A percentile compares a stretch with the other conserved stretches of the same genome.
phyloP scores from a whole-genome alignment of 1,140 invertebrate species.

The Pogonomyrmex barbatus region DNA sequence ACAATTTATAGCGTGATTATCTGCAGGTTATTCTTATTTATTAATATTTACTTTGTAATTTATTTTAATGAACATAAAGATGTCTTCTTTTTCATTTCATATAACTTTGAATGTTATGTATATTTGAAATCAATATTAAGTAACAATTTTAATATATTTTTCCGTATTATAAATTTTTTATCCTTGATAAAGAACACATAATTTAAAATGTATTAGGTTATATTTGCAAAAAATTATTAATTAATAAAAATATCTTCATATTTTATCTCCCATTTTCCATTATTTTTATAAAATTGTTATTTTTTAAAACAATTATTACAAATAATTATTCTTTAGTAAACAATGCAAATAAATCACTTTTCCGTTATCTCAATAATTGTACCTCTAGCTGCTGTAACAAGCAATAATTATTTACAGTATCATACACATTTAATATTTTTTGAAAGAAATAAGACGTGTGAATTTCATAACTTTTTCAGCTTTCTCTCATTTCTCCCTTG shows the following conservation, averaged over 20 bases:
- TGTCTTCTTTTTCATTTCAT: background rate
- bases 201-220: background rate
- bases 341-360: slow-evolving; percentile 3
- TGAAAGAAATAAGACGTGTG: slow-evolving; percentile 18
- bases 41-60: background rate
- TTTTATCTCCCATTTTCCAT: background rate
- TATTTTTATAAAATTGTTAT: background rate
- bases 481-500: slow-evolving; percentile 20
- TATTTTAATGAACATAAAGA: background rate
- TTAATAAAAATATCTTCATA: background rate
- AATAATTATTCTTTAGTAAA: background rate
- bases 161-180: background rate
- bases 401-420: slow-evolving; percentile 25
- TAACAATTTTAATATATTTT: background rate
- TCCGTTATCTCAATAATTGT: background rate
- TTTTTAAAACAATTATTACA: background rate
- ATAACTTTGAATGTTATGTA: background rate
- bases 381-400: background rate
- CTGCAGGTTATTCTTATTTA: background rate
- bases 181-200: no score
- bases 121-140: background rate
- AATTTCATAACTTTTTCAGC: slow-evolving; percentile 20
- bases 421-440: background rate
- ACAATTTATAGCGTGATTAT: background rate
- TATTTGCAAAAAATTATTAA: background rate